Conservation (phyloP, 2,797 vertebrate species). For the Fistularia commersonii region DNA sequence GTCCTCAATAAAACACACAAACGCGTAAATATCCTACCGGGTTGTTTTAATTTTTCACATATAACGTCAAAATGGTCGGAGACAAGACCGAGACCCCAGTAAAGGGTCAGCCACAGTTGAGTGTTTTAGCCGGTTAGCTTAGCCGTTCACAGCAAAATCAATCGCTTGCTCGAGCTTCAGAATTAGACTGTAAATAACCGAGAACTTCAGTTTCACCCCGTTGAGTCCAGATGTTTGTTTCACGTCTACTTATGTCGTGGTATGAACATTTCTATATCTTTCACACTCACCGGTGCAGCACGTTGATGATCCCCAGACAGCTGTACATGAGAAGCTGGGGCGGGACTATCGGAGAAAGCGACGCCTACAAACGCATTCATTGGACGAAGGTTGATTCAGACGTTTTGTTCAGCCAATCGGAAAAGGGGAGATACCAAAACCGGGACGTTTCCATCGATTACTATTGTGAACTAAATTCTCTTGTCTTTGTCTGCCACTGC, state of each 20-base stretch:
- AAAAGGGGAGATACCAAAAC: not conserved
- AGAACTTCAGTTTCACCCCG: not conserved
- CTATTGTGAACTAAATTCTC: not conserved
- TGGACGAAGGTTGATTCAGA: not conserved
- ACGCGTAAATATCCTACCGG: not conserved
- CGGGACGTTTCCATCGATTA: not conserved
- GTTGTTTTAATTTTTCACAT: not conserved
- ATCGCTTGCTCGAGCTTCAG: not conserved
- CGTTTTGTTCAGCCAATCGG: not conserved
- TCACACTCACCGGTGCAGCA: no score
- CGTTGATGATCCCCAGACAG: no score
- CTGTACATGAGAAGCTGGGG: no score
- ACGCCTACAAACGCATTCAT: not conserved
- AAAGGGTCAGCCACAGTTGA: constrained; percentile 13
- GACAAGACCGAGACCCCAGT: constrained; percentile 37
- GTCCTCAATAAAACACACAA: no score
- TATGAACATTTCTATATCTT: no score
- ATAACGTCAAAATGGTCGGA: constrained; percentile 53
- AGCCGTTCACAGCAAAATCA: constrained; percentile 1
- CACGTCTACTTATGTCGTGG: no score
- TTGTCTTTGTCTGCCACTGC: no score
- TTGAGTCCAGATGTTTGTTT: no score
- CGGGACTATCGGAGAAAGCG: no score
- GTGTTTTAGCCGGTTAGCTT: constrained; percentile 40
- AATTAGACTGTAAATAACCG: not conserved